phyloP scores from a whole-genome alignment of 2,113 vertebrate species.

The Vulpes vulpes region DNA sequence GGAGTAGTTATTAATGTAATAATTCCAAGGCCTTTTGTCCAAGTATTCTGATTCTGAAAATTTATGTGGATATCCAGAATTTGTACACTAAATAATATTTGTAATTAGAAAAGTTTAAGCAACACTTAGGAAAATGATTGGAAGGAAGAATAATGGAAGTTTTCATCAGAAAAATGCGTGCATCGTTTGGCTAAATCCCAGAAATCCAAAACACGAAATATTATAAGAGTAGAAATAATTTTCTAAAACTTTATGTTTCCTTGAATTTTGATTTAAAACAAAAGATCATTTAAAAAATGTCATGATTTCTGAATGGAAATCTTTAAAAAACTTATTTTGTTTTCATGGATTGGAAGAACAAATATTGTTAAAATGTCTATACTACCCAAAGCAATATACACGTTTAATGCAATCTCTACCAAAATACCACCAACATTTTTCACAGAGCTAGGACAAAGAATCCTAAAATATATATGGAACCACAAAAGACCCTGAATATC shows the following conservation, averaged over 20 bases:
- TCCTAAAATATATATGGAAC: background rate
- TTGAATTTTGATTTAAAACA: background rate
- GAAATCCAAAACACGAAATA: background rate
- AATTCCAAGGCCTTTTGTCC: background rate
- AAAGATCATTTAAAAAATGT: background rate
- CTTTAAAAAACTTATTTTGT: background rate
- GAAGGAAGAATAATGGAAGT: background rate
- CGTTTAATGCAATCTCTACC: background rate
- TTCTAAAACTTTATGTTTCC: background rate
- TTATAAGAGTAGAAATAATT: background rate
- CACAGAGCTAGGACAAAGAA: background rate
- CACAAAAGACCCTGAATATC: background rate
- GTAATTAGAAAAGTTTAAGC: background rate
- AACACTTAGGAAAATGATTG: background rate
- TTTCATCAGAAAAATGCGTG: background rate
- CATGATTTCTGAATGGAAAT: background rate
- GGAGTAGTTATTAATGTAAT: background rate
- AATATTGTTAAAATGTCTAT: background rate
- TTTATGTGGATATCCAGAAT: background rate
- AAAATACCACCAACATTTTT: background rate
- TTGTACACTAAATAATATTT: background rate
- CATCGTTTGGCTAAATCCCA: background rate
- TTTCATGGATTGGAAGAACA: background rate
- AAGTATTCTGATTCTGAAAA: background rate
- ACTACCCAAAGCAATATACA: background rate